Evolutionary conservation across 2,888 invertebrate species (phyloP), one percentile per base, ranked within the genome.

Genomic region (Nowickia ferox): DNA sequence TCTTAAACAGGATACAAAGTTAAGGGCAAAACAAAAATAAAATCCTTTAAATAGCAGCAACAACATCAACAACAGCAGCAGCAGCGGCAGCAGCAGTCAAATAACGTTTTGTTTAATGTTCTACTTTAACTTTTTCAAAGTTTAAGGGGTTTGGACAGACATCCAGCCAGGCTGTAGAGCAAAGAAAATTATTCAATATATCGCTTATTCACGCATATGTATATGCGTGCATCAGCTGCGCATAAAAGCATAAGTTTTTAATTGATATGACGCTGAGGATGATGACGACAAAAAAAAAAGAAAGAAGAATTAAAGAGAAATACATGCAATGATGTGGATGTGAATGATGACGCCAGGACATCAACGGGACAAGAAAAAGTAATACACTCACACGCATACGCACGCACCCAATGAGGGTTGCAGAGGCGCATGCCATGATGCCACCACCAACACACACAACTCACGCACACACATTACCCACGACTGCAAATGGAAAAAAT

Each of bases 151-250:
- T 59, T 59, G 79, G 53, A 53, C 55, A 72, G 46, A 55, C 76
- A 53, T n/a, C 61, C 69, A 48, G 68, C 15, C 55, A 40, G 59
- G 46, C 38, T 53, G 40, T 42, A 30, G 5, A 6, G 30, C n/a
- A 44, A 15, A 46, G 65, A 63, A 44, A 44, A 15, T 19, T n/a
- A 63, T 22, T 40, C n/a, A 22, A 59, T 44, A 5, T 42, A 51
- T 59, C 51, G 63, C 59, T 53, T 65, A 86, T 79, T 71, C 65
- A 83, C 78, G 78, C 83, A 76, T 65, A 63, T 46, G 46, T 30
- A 30, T 78, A 74, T 86, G 83, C 86, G 86, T 86, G 86, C 83
- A 75, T 86, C 86, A 86, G 86, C 86, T 86, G 86, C 83, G 69
- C 75, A 75, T 61, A 76, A 66, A 78, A 76, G 75, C 57, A 79